A percentile compares a stretch with the other conserved stretches of the same genome.
Conservation (phyloP, 2,888 invertebrate species). For the Ethmia dodecea region DNA sequence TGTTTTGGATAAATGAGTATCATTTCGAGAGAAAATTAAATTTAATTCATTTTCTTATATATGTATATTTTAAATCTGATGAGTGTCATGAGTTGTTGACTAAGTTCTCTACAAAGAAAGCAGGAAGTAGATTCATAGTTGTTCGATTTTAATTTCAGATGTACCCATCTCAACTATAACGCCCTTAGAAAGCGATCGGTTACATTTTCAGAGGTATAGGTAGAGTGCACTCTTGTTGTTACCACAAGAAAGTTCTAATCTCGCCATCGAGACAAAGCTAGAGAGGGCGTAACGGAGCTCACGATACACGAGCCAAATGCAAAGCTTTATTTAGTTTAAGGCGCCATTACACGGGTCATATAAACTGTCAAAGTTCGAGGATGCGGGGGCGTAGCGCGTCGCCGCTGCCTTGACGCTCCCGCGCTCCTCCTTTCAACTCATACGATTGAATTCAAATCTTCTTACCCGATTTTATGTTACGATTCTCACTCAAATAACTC, state of each 20-base stretch:
- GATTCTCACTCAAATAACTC: conserved; percentile 31
- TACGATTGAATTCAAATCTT: conserved; percentile 41
- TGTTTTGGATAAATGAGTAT: no score
- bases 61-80: no score
- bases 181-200: no score
- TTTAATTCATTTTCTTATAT: no score
- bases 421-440: conserved; percentile 32
- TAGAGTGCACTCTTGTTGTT: no score
- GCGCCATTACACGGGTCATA: conserved; percentile 76
- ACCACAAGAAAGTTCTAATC: conserved; percentile 49
- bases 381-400: conserved; percentile 35
- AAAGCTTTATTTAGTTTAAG: conserved; percentile 74
- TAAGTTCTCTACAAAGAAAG: no score
- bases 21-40: no score
- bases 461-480: conserved; percentile 41
- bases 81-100: no score
- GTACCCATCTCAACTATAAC: no score
- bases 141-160: no score
- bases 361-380: conserved; percentile 72
- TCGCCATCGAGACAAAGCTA: conserved; percentile 53
- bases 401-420: conserved; percentile 34
- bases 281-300: conserved; percentile 43
- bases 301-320: conserved; percentile 60
- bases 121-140: no score
- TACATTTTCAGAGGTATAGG: no score